Evolutionary conservation across 2,797 vertebrate species (phyloP), one percentile per base, ranked within the genome.

Genomic region (Gila robusta): DNA sequence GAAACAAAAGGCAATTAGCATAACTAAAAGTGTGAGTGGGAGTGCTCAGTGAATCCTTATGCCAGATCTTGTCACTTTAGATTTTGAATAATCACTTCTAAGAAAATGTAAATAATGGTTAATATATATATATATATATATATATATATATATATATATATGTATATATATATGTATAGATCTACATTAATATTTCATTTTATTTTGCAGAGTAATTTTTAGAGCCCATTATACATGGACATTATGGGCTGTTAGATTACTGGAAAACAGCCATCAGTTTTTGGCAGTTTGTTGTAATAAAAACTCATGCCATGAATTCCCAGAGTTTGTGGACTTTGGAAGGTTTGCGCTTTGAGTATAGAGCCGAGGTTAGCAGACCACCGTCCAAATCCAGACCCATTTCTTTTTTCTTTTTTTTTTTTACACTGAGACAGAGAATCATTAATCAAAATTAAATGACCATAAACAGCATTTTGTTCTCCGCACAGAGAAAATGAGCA

Each of bases 1-100:
- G 62, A 77, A 77, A 77, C 82, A 67, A 28, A 23, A 77, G 23
- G 62, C 72, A 84, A 84, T 77, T 84, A 84, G 21, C 73, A 82
- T 35, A 76, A 83, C 5, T 76, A 64, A 83, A 82, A 82, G 19
- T 21, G 39, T 54, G 28, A 76, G 73, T 67, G 8, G 23, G 73
- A 26, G 44, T 77, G 44, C 64, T 77, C 19, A 17, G 21, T 73
- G 81, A 35, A 19, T 74, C 10, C 23, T 66, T 10, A 56, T 59
- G 14, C 35, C 23, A 62, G 54, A 62, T 23, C 32, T 56, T 73
- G 21, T 83, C 52, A 59, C 49, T 67, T 69, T 26, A 16, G 9
- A 21, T 28, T n/a, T 41, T 71, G 8, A 16, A 81, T n/a, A 8
- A 52, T 71, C 9, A 28, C 7, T 56, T 59, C 10, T 62, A 26